These are phyloP conservation scores for Myotis vivesi DNA, from an alignment of 2,797 vertebrate genomes.

Conservation along the genomic window DNA sequence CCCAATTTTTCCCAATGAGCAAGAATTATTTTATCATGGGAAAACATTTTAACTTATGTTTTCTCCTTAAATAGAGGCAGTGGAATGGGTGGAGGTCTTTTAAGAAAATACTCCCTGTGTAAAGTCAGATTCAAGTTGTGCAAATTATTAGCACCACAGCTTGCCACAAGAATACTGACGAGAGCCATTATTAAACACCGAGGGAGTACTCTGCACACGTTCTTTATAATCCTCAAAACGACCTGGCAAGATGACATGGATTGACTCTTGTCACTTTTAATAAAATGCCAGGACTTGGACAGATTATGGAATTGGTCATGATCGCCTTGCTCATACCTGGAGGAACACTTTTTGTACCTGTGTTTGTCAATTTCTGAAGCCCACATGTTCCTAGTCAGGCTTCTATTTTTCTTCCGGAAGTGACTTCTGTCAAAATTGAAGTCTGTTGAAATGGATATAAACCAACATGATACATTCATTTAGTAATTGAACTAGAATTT, in stretches of 20 bases:
- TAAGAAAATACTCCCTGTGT: neutral
- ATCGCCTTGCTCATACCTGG: neutral
- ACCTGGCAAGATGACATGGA: neutral
- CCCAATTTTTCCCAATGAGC: neutral
- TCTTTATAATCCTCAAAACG: neutral
- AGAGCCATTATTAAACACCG: neutral
- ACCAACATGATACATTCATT: neutral
- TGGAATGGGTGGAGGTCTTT: neutral
- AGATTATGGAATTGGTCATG: neutral
- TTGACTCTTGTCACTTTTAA: neutral
- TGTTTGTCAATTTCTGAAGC: neutral
- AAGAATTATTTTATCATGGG: neutral
- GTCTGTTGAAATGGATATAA: neutral
- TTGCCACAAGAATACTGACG: neutral
- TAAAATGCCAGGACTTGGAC: neutral
- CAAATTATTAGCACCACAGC: neutral
- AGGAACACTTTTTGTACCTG: rapidly evolving
- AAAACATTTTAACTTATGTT: neutral
- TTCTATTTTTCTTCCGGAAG: neutral
- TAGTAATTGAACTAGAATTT: neutral
- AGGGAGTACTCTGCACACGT: neutral
- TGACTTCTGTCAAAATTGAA: neutral
- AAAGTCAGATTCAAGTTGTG: neutral
- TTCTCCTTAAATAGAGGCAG: neutral
- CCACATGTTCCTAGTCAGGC: neutral